Evolutionary conservation across 1,140 invertebrate genomes (phyloP), one percentile per base, ranked within the genome.

Genomic region (Drosophila sucinea): DNA sequence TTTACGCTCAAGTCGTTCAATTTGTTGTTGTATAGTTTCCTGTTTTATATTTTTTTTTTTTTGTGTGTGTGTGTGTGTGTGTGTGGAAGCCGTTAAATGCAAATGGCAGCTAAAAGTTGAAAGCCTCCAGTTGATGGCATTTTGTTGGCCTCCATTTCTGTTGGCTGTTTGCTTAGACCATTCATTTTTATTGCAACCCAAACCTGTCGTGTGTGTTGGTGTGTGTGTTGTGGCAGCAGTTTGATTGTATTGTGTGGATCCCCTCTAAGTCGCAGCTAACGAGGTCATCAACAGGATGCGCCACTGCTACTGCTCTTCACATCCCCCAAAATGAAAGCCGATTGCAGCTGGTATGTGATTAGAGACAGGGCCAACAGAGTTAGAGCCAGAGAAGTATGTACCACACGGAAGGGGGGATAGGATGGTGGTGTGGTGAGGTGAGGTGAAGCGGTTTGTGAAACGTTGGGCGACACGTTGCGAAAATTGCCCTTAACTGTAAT

Each of bases 261-360:
- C 70, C 67, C 77, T 78, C 67, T 89, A 87, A 87, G 84, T 89
- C 84, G 55, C 66, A 84, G 66, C 84, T 89, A 87, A 87, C 84
- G 84, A 87, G 84, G 84, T 81, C 84, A 89, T 87, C 85, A 89
- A 84, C 84, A 89, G 84, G 84, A 87, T 84, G 80, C 83, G 7
- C 60, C 3, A 10, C 10, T 60, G 38, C 57, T 38, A 40, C 35
- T 27, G 6, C 44, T 27, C 44, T 10, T 51, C 23, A 10, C 44
- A 27, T 25, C 23, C 44, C 44, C 5, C 40, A 60, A 77, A 70
- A 82, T 76, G 87, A 87, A 86, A 87, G 80, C 79, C 76, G 76
- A 83, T 87, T 87, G 84, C 84, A 87, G 79, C 77, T 69, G 84
- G 73, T 73, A 56, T 79, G 84, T 80, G 83, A 89, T 89, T 86